phyloP scores from a whole-genome alignment of 2,888 invertebrate species.

The Lochmaea capreae region DNA sequence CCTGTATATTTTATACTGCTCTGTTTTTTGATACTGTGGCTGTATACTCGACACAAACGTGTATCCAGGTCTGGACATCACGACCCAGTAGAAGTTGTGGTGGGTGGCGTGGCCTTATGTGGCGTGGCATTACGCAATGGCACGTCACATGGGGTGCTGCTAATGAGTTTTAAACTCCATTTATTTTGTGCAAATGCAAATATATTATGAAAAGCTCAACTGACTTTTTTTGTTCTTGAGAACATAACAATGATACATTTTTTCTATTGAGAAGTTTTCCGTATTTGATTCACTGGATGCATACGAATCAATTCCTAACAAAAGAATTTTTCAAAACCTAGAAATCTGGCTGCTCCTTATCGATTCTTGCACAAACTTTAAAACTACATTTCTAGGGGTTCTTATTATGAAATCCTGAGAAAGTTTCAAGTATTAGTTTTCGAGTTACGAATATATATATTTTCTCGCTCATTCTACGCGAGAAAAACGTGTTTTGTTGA shows the following conservation, averaged over 20 bases:
- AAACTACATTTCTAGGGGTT: conserved; percentile 55
- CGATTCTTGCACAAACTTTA: conserved; percentile 49
- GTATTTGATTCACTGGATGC: neutral
- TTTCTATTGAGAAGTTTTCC: neutral
- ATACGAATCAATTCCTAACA: neutral
- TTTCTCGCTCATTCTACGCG: conserved; percentile 28
- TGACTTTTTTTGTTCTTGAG: neutral
- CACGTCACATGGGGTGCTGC: too few relatives aligned
- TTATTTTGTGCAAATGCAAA: neutral
- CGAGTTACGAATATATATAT: conserved; percentile 29
- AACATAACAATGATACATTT: conserved; percentile 3
- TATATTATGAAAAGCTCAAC: neutral
- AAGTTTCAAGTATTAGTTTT: conserved; percentile 54
- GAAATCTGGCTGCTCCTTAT: conserved; percentile 1
- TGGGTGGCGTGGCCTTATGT: too few relatives aligned
- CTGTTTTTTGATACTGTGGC: too few relatives aligned
- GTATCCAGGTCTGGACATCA: too few relatives aligned
- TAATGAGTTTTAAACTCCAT: too few relatives aligned
- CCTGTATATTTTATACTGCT: too few relatives aligned
- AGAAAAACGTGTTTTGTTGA: conserved; percentile 14
- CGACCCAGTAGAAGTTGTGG: too few relatives aligned
- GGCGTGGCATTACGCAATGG: too few relatives aligned
- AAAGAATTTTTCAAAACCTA: neutral
- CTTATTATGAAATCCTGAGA: conserved; percentile 47
- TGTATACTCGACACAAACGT: too few relatives aligned